A percentile compares a stretch with the other conserved stretches of the same genome.
Conservation (phyloP, 2,888 invertebrate species). For the Elegia similella region DNA sequence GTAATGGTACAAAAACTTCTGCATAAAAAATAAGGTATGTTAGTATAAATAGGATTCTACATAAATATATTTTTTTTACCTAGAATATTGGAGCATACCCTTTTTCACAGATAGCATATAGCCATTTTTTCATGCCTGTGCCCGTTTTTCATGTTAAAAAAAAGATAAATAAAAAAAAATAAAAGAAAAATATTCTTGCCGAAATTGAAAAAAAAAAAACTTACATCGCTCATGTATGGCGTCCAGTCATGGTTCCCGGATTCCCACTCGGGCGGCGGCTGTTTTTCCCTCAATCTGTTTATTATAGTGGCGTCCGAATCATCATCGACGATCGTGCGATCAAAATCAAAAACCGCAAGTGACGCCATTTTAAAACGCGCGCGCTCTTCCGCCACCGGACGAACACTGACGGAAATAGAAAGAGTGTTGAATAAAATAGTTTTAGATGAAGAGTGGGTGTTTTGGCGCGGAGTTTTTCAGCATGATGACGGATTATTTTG, state of each 20-base stretch:
- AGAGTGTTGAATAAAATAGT: conserved; percentile 23
- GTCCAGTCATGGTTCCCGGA: conserved; percentile 64
- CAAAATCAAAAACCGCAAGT: conserved; percentile 72
- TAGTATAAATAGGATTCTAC: too few relatives aligned
- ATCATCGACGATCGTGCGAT: conserved; percentile 67
- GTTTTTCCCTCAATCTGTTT: conserved; percentile 59
- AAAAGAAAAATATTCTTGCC: too few relatives aligned
- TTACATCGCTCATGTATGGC: conserved; percentile 74
- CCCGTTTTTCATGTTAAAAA: too few relatives aligned
- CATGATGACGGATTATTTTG: conserved; percentile 35
- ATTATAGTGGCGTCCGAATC: conserved; percentile 74
- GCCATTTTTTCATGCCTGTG: too few relatives aligned
- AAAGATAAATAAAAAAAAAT: too few relatives aligned
- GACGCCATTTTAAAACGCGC: conserved; percentile 56
- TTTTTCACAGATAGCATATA: too few relatives aligned
- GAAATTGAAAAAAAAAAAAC: conserved; percentile 24
- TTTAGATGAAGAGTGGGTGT: conserved; percentile 23
- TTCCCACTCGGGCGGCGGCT: conserved; percentile 71
- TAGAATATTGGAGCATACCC: too few relatives aligned
- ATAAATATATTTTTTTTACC: too few relatives aligned
- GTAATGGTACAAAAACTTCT: too few relatives aligned
- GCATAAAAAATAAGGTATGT: too few relatives aligned
- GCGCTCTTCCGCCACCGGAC: conserved; percentile 29
- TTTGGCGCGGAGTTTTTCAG: conserved; percentile 25
- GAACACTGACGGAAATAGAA: conserved; percentile 35